Percentiles rank a stretch among this genome's conserved stretches.
Evolutionary conservation across 2,888 invertebrate species (phyloP).

Genomic region (Nysson spinosus): DNA sequence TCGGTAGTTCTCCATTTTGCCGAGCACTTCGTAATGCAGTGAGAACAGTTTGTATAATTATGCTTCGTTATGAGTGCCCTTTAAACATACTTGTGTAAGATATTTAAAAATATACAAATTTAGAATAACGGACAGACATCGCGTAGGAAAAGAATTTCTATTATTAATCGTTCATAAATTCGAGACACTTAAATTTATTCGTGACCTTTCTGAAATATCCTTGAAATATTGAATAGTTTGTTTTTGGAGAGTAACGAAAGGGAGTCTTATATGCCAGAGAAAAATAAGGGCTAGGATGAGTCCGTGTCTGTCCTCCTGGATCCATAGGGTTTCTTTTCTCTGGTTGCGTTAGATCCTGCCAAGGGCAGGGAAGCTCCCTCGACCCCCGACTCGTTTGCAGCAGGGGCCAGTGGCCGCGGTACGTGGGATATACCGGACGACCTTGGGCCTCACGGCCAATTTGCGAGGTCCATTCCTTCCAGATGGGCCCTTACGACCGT

Average conservation of each 20-base stretch:
- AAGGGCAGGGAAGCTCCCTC: slow-evolving; percentile 55
- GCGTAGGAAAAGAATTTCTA: too few relatives aligned
- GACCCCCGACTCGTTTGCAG: slow-evolving; percentile 54
- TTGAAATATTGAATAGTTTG: too few relatives aligned
- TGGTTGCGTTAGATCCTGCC: slow-evolving; percentile 40
- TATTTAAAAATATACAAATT: too few relatives aligned
- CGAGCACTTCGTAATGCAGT: neutral
- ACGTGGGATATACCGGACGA: slow-evolving; percentile 74
- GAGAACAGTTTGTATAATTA: too few relatives aligned
- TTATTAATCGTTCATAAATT: too few relatives aligned
- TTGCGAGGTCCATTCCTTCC: slow-evolving; percentile 66
- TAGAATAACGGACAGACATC: too few relatives aligned
- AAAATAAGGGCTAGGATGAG: slow-evolving; percentile 13
- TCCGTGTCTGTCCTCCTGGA: slow-evolving; percentile 39
- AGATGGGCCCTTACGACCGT: slow-evolving; percentile 58
- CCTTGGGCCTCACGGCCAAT: slow-evolving; percentile 75
- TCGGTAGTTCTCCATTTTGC: slow-evolving; percentile 25
- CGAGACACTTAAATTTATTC: too few relatives aligned
- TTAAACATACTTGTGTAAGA: too few relatives aligned
- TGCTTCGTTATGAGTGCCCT: too few relatives aligned
- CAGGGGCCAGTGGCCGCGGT: slow-evolving; percentile 73
- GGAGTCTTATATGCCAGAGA: slow-evolving; percentile 20
- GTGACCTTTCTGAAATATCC: too few relatives aligned
- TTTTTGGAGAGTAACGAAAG: too few relatives aligned
- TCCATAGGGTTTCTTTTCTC: slow-evolving; percentile 46